Conservation (phyloP, 2,797 vertebrate species). For the Cirrhinus molitorella region DNA sequence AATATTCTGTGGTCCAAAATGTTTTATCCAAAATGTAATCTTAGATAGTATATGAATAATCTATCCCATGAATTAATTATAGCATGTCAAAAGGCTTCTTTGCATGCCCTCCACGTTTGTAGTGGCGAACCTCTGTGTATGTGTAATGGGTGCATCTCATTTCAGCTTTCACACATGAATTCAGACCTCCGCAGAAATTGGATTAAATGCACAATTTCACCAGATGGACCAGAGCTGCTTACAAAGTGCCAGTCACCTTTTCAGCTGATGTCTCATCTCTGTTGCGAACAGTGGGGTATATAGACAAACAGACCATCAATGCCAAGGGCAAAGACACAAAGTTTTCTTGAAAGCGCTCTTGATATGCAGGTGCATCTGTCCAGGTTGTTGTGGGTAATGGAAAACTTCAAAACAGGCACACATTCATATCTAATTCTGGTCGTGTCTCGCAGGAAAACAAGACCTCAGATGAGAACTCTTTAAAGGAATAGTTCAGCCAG, state of each 20-base stretch:
- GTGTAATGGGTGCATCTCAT: conserved; percentile 52
- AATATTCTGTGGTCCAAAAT: neutral
- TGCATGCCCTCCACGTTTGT: conserved; percentile 62
- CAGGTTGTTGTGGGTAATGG: neutral
- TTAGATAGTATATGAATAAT: conserved; percentile 53
- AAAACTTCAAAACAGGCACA: neutral
- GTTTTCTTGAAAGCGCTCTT: conserved; percentile 14
- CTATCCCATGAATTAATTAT: conserved; percentile 52
- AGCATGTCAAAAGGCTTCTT: conserved; percentile 57
- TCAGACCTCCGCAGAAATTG: conserved; percentile 67
- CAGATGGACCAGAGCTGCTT: conserved; percentile 55
- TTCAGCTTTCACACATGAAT: conserved; percentile 68
- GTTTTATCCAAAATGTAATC: conserved; percentile 62
- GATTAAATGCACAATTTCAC: conserved; percentile 75
- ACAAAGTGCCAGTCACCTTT: conserved; percentile 58
- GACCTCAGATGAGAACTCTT: neutral
- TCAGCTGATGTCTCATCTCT: conserved; percentile 57
- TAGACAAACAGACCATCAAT: conserved; percentile 32
- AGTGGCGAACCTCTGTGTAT: conserved; percentile 33
- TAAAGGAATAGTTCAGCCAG: neutral
- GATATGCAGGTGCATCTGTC: conserved; percentile 49
- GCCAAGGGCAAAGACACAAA: conserved; percentile 49
- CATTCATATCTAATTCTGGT: conserved; percentile 14
- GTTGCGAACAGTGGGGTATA: conserved; percentile 16
- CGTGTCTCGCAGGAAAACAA: neutral